Base-by-base conservation (phyloP, 1,140 invertebrate species). In the Lepidostoma basale region DNA sequence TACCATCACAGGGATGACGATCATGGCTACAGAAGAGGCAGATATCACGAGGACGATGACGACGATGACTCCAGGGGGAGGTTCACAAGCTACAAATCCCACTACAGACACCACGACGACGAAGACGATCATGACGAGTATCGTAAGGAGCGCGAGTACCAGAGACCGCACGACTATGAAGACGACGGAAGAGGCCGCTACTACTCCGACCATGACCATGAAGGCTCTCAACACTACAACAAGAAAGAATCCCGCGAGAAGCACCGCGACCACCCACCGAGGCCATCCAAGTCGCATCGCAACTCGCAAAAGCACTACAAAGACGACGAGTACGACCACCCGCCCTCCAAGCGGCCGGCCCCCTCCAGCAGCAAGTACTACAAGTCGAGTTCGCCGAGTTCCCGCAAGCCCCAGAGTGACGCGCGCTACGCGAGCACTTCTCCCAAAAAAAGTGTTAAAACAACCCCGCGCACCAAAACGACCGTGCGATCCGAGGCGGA, bases 1-100 rank as follows among this genome's bases (percentile, higher is more conserved):
- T 81, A 77, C 28, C 40, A 71, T 12, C 69, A 76, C 22, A 66
- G 73, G 3, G 65, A 74, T 20, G 76, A 80, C 16, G 70, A 81
- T 28, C 59, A 71, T 42, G 52, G 20, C 12, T 33, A 28, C 14
- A 3, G 14, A 25, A 28, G 39, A 8, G 28, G 36, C 4, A 64
- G 40, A 59, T 65, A 65, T 42, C 45, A 39, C 12, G 22, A n/a
- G n/a, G n/a, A 67, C 16, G 18, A 60, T 9, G 26, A 62, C n/a
- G 62, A 70, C 28, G 49, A 42, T 28, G 68, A 54, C n/a, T 44
- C 45, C 12, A 28, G 62, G 16, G 44, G 59, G 14, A 67, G 62
- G 52, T 66, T 42, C 20, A 10, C 33, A 30, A 47, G 25, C 6
- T 30, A 62, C 22, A 23, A 47, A 62, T 47, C 63, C 8, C 65